A percentile compares a stretch with the other conserved stretches of the same genome.
phyloP scores from a whole-genome alignment of 2,888 invertebrate species.

The Dynastes tityus region DNA sequence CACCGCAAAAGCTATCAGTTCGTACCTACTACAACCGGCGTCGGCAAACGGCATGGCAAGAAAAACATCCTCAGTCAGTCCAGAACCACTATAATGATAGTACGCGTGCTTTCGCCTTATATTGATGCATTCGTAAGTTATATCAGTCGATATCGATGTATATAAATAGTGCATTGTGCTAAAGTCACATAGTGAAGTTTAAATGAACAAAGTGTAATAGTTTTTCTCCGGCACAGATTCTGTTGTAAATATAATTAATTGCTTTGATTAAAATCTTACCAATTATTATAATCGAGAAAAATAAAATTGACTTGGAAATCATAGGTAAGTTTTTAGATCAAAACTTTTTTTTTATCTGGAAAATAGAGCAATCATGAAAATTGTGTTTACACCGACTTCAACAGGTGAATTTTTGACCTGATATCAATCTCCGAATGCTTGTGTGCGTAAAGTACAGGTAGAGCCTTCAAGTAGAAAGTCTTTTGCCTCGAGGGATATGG shows the following conservation, averaged over 20 bases:
- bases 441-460: slow-evolving; percentile 21
- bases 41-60: slow-evolving; percentile 5
- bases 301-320: too few relatives aligned
- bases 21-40: slow-evolving; percentile 6
- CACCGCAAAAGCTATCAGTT: slow-evolving; percentile 28
- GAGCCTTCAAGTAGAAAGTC: slow-evolving; percentile 42
- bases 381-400: slow-evolving; percentile 4
- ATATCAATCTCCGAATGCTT: slow-evolving; percentile 35
- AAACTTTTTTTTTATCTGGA: neutral
- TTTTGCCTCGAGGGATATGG: slow-evolving; percentile 36
- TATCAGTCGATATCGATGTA: neutral
- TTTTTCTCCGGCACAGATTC: too few relatives aligned
- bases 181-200: neutral
- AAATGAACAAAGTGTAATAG: neutral
- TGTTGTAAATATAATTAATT: too few relatives aligned
- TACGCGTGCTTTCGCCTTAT: neutral
- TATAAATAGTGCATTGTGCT: slow-evolving; percentile 19
- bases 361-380: neutral
- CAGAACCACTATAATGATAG: slow-evolving; percentile 1
- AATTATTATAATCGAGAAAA: too few relatives aligned
- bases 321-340: neutral
- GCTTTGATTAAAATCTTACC: too few relatives aligned
- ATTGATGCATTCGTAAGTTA: neutral
- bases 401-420: slow-evolving; percentile 46
- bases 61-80: slow-evolving; percentile 41